Base-by-base conservation (phyloP, 2,113 vertebrate species). In the Chunga burmeisteri region DNA sequence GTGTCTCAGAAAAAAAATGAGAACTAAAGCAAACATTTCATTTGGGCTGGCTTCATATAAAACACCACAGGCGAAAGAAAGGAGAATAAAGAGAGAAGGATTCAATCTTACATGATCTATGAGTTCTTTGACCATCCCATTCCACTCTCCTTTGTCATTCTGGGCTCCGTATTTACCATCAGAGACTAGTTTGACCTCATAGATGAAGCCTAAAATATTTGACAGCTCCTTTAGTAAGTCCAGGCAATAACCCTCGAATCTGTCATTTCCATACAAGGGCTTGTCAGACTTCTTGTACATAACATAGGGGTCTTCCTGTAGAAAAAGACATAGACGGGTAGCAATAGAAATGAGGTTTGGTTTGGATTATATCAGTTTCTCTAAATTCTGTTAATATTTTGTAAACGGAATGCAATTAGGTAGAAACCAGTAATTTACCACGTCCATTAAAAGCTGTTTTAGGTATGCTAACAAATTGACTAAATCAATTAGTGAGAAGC, bases 231-330 rank as follows among this genome's bases (percentile, higher is more conserved):
- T 99, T 66, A 99, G 98, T 73, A 99, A 98, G 97, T 99, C 99
- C 90, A 99, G 97, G 96, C 99, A 99, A 97, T 99, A 99, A 22
- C 99, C 99, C 94, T 99, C 99, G 11, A 99, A 99, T 91, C 99
- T 98, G 96, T 99, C 99, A 73, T 99, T 99, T 67, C 99, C 99
- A 23, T 99, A 99, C 42, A 99, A 96, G 1, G 99, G 99, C 96
- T 99, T 99, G 92, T 99, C 99, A 13, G 99, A 99, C 94, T 99
- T 99, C 98, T 99, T 99, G 91, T 99, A 98, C 99, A 99, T 99
- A 85, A 99, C 99, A 9, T 99, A 99, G 22, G 99, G 99, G 93
- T 99, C 99, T 97, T 99, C 99, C 99, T 99, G 91, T 10, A 96
- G 81, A 72, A 93, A 75, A 74, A 95, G 10, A 84, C n/a, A 62